phyloP scores from a whole-genome alignment of 2,113 vertebrate species.

The Hippocampus abdominalis region DNA sequence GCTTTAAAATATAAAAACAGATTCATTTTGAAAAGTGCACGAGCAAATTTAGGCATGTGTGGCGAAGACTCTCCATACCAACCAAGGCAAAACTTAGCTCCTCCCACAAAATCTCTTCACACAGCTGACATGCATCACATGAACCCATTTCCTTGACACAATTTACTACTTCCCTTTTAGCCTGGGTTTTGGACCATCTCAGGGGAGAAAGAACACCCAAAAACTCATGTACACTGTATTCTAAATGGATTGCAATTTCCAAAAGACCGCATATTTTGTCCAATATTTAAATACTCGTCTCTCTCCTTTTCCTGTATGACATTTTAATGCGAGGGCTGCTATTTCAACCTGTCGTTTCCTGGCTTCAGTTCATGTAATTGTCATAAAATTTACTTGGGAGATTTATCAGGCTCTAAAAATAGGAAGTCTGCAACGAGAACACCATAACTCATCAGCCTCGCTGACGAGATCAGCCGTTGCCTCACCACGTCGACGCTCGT shows the following conservation, averaged over 20 bases:
- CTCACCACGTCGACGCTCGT: background rate
- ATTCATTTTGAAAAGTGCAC: too few relatives aligned
- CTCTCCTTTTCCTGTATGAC: background rate
- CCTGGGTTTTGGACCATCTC: background rate
- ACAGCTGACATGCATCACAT: background rate
- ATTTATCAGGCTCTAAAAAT: conserved; percentile 8
- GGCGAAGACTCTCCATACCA: background rate
- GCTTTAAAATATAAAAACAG: too few relatives aligned
- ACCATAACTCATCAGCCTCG: background rate
- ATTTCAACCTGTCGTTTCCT: background rate
- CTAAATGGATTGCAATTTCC: background rate
- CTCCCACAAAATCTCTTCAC: background rate
- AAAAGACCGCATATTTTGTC: background rate
- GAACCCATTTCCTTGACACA: background rate
- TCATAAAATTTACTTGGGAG: background rate
- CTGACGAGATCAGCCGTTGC: background rate
- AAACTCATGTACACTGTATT: background rate
- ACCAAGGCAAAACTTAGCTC: background rate
- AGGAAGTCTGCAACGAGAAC: conserved; percentile 3
- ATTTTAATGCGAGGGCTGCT: background rate
- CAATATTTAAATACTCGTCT: background rate
- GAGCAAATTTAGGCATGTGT: too few relatives aligned
- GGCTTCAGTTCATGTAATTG: conserved; percentile 1
- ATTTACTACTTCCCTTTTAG: background rate
- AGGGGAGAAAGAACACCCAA: background rate